Percentiles rank a stretch among this genome's conserved stretches.
phyloP scores from a whole-genome alignment of 2,113 vertebrate species.

The Origma solitaria region DNA sequence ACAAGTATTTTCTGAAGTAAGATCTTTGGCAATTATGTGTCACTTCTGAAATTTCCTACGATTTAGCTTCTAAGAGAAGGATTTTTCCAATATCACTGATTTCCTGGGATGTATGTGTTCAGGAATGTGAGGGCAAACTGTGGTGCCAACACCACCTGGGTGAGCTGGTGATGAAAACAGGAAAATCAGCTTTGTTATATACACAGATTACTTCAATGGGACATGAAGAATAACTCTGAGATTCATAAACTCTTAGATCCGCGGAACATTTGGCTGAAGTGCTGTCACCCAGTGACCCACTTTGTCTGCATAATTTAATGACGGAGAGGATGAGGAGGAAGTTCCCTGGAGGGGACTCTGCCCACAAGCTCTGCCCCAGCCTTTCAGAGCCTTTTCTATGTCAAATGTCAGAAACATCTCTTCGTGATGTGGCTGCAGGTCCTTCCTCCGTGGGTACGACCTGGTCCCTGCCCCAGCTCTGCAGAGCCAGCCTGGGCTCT shows the following conservation, averaged over 20 bases:
- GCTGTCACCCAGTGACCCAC: neutral
- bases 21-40: neutral
- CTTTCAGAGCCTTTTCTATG: neutral
- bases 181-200: neutral
- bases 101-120: neutral
- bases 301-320: neutral
- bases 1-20: neutral
- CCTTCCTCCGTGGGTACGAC: accelerated
- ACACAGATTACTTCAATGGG: neutral
- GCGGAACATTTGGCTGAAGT: neutral
- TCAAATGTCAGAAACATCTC: neutral
- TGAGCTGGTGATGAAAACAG: neutral
- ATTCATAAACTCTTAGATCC: neutral
- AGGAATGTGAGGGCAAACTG: neutral
- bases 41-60: neutral
- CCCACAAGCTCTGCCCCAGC: neutral
- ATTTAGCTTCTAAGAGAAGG: neutral
- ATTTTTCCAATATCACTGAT: neutral
- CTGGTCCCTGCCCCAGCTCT: neutral
- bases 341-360: neutral
- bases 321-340: neutral
- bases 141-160: neutral
- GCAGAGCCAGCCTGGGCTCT: neutral
- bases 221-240: neutral
- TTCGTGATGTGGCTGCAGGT: neutral